These are phyloP conservation scores for Drosophila fulvimacula DNA, from an alignment of 2,888 invertebrate genomes.

Conservation along the genomic window DNA sequence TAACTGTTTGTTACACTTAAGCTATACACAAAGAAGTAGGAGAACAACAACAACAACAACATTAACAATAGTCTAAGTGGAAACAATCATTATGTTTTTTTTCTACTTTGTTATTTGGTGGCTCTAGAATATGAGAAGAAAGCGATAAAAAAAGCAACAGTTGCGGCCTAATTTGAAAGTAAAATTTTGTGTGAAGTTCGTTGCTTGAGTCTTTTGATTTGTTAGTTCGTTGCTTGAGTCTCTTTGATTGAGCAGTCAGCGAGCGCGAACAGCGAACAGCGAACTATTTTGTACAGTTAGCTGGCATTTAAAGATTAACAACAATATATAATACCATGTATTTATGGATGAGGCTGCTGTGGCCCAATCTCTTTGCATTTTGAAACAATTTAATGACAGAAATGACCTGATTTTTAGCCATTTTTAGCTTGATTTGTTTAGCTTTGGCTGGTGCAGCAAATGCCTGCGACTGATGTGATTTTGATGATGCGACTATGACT, in stretches of 20 bases:
- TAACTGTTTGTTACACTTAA: constrained; percentile 69
- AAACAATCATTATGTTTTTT: constrained; percentile 61
- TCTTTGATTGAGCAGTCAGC: constrained; percentile 34
- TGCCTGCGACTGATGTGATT: constrained; percentile 64
- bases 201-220: constrained; percentile 56
- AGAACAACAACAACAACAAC: constrained; percentile 47
- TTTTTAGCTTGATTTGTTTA: neutral
- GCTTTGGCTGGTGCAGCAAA: constrained; percentile 40
- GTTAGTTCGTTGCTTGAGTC: constrained; percentile 32
- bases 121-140: constrained; percentile 68
- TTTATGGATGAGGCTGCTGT: constrained; percentile 50
- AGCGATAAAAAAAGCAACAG: constrained; percentile 79
- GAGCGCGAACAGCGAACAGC: neutral
- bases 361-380: constrained; percentile 63
- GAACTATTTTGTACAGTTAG: constrained; percentile 62
- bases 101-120: constrained; percentile 1
- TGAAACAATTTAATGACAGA: constrained; percentile 71
- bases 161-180: constrained; percentile 79
- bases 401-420: constrained; percentile 63
- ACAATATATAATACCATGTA: constrained; percentile 8
- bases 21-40: constrained; percentile 62
- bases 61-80: constrained; percentile 51
- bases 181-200: constrained; percentile 63
- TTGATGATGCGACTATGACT: constrained; percentile 64
- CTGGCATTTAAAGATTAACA: constrained; percentile 62